Percentiles rank a stretch among this genome's conserved stretches.
These are phyloP conservation scores for Stenurella melanura DNA, from an alignment of 2,888 invertebrate species.

Conservation along the genomic window DNA sequence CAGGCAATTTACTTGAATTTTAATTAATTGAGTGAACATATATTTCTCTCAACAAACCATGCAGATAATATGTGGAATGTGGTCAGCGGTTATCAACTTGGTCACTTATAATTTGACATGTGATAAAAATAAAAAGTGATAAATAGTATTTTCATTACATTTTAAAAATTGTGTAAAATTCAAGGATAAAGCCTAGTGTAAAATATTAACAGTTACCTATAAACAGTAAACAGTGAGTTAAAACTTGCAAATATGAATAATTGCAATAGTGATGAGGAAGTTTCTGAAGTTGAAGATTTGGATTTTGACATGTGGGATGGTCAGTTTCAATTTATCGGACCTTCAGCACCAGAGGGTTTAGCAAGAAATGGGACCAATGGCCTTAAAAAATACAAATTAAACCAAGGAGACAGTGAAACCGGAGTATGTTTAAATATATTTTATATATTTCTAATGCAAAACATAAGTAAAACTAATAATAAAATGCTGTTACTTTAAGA, in stretches of 20 bases:
- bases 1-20: neutral
- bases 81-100: constrained; percentile 1
- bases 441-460: neutral
- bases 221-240: neutral
- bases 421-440: constrained; percentile 12
- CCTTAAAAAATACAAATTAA: constrained; percentile 73
- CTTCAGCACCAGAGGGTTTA: constrained; percentile 60
- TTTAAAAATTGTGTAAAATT: neutral
- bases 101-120: neutral
- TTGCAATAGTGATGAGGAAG: constrained; percentile 68
- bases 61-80: neutral
- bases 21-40: neutral
- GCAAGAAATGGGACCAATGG: constrained; percentile 74
- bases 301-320: constrained; percentile 94
- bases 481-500: neutral
- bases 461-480: neutral
- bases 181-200: neutral
- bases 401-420: constrained; percentile 60
- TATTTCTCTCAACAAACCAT: neutral
- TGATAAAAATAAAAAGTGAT: neutral
- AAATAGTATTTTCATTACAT: neutral
- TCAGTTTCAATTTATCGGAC: constrained; percentile 89
- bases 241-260: constrained; percentile 14
- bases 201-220: neutral
- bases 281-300: constrained; percentile 76